Base-by-base conservation (phyloP, 1,140 invertebrate genomes). In the Heliconius nattereri region DNA sequence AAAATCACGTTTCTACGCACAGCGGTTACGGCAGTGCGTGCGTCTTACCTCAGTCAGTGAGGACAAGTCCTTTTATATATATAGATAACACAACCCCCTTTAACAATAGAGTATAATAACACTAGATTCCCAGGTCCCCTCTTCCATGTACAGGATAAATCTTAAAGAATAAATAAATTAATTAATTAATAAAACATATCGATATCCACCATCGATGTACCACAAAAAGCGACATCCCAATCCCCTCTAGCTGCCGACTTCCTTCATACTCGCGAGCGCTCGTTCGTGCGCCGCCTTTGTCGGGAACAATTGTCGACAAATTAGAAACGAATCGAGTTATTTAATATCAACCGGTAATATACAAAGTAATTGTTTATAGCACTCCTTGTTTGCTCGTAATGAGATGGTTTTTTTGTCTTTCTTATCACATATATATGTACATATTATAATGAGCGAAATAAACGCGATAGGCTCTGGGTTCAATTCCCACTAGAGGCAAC, bases 241-340 rank as follows among this genome's bases (percentile, higher is more conserved):
- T 19, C 76, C 82, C 86, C 89, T 84, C 87, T 87, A 91, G 89
- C 89, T 87, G 87, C 87, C 87, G 91, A 92, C 93, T 94, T 93
- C 92, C 93, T 94, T 92, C 92, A 94, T 93, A 94, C 93, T 93
- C 88, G 92, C 89, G 89, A 86, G 91, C 92, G 93, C 90, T 93
- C 92, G 92, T 90, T 94, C 92, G 92, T 92, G 83, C 88, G 85
- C 81, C 90, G 92, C 91, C 91, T 93, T 92, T 94, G 92, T 94
- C 92, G 90, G 91, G 90, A 91, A 94, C 92, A 94, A 94, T 94
- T 91, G 92, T 94, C 87, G 92, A 90, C 92, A 94, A 94, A 94
- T 94, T 94, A 94, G 90, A 93, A 93, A 93, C 86, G 92, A 94
- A 94, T 94, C 92, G 92, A 94, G 92, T 94, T 94, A 94, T 92